Conservation (phyloP, 2,797 vertebrate genomes). For the Spondyliosoma cantharus region DNA sequence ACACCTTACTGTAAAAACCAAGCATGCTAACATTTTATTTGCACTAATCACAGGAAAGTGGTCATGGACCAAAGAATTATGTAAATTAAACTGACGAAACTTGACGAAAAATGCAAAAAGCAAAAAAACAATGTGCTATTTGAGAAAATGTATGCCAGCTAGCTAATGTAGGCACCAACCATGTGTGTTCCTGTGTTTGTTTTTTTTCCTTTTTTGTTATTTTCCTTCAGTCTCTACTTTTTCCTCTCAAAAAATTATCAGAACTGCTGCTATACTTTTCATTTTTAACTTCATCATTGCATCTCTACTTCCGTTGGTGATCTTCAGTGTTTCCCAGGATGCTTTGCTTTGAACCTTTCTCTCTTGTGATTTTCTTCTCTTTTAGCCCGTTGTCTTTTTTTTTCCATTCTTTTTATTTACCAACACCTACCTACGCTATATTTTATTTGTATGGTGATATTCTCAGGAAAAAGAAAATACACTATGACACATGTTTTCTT, state of each 20-base stretch:
- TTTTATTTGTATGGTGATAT: neutral
- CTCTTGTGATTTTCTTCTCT: neutral
- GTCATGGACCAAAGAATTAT: neutral
- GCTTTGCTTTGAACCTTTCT: too few species aligned
- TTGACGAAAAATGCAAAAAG: neutral
- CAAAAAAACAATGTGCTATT: neutral
- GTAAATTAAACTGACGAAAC: neutral
- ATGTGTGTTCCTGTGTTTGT: neutral
- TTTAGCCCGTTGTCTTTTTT: neutral
- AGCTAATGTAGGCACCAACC: neutral
- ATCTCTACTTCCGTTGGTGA: neutral
- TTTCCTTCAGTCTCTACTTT: neutral
- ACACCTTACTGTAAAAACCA: neutral
- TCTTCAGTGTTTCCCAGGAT: neutral
- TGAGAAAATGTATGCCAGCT: neutral
- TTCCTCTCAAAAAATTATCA: neutral
- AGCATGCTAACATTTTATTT: neutral
- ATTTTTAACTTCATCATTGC: neutral
- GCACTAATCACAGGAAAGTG: neutral
- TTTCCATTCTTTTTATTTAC: neutral
- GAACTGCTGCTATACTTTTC: neutral
- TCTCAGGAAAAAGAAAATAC: slow-evolving; percentile 17
- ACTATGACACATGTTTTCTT: neutral
- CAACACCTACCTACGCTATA: neutral
- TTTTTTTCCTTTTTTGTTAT: neutral